phyloP scores from a whole-genome alignment of 2,113 vertebrate species.

The Otis tarda region DNA sequence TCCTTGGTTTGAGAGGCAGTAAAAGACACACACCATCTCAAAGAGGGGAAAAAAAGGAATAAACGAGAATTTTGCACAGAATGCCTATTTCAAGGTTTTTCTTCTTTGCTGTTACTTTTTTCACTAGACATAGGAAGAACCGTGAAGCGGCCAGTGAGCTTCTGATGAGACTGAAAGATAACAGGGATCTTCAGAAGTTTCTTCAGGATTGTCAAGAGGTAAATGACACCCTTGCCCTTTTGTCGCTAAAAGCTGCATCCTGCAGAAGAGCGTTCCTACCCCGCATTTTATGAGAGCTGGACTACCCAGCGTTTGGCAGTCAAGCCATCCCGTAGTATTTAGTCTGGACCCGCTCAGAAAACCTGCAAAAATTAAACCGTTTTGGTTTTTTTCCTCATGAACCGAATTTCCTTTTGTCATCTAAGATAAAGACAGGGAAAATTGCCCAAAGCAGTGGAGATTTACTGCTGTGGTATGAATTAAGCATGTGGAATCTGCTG shows the following conservation, averaged over 20 bases:
- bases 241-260: not conserved
- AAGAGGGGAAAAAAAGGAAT: not conserved
- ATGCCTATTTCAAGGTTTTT: not conserved
- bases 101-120: not conserved
- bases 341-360: not conserved
- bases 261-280: not conserved
- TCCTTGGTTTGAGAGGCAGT: not conserved
- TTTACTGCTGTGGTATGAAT: not conserved
- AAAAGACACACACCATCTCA: not conserved
- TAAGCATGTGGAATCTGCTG: not conserved
- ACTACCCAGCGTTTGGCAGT: not conserved
- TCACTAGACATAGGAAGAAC: slow-evolving; percentile 91
- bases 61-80: not conserved
- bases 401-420: not conserved
- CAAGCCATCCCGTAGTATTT: not conserved
- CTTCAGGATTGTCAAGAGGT: slow-evolving; percentile 99
- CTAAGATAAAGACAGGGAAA: not conserved
- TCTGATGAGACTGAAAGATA: slow-evolving; percentile 92
- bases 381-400: not conserved
- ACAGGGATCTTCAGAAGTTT: slow-evolving; percentile 96
- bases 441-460: not conserved
- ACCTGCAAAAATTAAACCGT: not conserved
- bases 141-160: slow-evolving; percentile 92
- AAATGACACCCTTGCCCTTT: not conserved
- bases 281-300: not conserved